phyloP scores from a whole-genome alignment of 2,797 vertebrate species.

The Syngnathus rostellatus region DNA sequence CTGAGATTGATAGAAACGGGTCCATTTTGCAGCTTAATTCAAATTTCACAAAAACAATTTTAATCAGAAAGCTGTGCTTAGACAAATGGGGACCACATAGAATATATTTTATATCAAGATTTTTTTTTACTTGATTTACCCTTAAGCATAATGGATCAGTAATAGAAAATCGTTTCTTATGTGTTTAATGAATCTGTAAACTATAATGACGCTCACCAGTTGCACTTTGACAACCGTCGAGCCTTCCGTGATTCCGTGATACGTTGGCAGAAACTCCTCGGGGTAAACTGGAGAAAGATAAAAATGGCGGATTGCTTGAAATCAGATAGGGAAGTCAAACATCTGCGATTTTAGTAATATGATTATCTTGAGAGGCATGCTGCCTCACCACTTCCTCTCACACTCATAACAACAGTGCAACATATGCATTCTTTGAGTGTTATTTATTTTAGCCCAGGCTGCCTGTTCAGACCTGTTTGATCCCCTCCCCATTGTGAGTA shows the following conservation, averaged over 20 bases:
- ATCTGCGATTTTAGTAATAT: neutral
- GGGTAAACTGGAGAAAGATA: constrained; percentile 48
- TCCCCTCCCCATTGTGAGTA: neutral
- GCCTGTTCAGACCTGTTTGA: neutral
- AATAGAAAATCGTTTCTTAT: too few species aligned
- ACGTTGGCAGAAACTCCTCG: constrained; percentile 65
- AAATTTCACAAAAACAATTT: too few species aligned
- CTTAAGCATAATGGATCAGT: too few species aligned
- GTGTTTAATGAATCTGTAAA: too few species aligned
- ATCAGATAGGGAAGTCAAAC: neutral
- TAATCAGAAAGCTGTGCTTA: too few species aligned
- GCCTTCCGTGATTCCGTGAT: constrained; percentile 47
- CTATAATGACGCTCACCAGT: constrained; percentile 47
- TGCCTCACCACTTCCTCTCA: constrained; percentile 31
- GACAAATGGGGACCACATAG: too few species aligned
- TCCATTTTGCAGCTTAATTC: too few species aligned
- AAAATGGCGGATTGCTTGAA: neutral
- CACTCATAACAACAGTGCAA: neutral
- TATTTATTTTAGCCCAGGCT: neutral
- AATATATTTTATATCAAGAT: too few species aligned
- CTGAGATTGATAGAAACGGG: too few species aligned
- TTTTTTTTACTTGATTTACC: too few species aligned
- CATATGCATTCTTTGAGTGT: neutral
- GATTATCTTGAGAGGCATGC: constrained; percentile 11
- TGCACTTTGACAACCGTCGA: constrained; percentile 22